Conservation (phyloP, 2,797 vertebrate genomes). For the Selene dorsalis region DNA sequence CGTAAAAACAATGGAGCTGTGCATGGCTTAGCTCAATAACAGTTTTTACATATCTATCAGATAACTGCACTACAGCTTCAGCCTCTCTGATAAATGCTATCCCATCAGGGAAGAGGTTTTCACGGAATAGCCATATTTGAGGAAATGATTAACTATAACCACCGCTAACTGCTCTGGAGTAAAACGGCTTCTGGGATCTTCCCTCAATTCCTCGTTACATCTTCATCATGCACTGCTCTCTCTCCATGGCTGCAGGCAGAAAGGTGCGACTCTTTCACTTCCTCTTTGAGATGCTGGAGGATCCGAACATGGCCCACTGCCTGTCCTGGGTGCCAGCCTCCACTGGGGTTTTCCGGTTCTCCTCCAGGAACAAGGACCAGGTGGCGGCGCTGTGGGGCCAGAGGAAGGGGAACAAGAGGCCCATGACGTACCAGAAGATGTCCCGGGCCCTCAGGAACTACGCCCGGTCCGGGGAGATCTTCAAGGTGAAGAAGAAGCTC, state of each 20-base stretch:
- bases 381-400: slow-evolving; percentile 85
- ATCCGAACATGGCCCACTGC: slow-evolving; percentile 86
- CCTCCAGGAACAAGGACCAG: slow-evolving; percentile 85
- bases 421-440: slow-evolving; percentile 90
- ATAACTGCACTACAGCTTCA: slow-evolving; percentile 58
- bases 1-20: slow-evolving; percentile 71
- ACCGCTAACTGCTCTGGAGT: slow-evolving; percentile 42
- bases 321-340: slow-evolving; percentile 84
- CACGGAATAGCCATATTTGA: slow-evolving; percentile 65
- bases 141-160: slow-evolving; percentile 69
- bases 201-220: slow-evolving; percentile 7
- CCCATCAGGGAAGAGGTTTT: slow-evolving; percentile 58
- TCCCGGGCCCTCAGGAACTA: slow-evolving; percentile 89
- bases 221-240: slow-evolving; percentile 6
- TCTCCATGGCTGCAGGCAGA: slow-evolving; percentile 73
- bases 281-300: slow-evolving; percentile 86
- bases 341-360: slow-evolving; percentile 84
- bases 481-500: slow-evolving; percentile 88
- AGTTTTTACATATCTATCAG: slow-evolving; percentile 76
- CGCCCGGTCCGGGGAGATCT: slow-evolving; percentile 83
- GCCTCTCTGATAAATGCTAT: slow-evolving; percentile 6
- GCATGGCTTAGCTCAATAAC: slow-evolving; percentile 23
- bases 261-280: slow-evolving; percentile 87
- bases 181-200: slow-evolving; percentile 22
- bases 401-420: slow-evolving; percentile 86